Percentiles rank a stretch among this genome's conserved stretches.
Conservation (phyloP, 1,140 invertebrate genomes). For the Vanessa tameamea region DNA sequence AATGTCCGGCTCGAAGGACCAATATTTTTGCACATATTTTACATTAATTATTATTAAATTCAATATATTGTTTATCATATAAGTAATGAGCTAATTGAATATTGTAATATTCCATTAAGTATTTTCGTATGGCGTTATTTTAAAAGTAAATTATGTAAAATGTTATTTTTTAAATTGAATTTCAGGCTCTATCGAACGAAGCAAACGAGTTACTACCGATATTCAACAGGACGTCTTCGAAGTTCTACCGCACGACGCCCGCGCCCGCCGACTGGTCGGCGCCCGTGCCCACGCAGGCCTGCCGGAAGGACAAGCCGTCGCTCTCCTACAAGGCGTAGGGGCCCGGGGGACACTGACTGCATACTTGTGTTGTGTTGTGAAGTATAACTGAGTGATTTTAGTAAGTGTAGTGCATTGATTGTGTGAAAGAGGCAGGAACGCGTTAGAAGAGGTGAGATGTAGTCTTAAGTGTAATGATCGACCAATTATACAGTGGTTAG, state of each 20-base stretch:
- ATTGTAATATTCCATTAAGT: too few species aligned
- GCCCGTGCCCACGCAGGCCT: conserved; percentile 32
- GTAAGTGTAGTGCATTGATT: too few species aligned
- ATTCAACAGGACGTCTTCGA: conserved; percentile 96
- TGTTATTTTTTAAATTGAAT: background rate
- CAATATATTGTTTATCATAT: too few species aligned
- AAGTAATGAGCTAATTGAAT: too few species aligned
- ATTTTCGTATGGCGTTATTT: too few species aligned
- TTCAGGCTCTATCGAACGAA: conserved; percentile 94
- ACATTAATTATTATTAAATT: too few species aligned
- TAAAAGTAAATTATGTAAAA: too few species aligned
- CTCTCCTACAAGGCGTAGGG: conserved; percentile 40
- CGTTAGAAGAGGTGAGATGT: too few species aligned
- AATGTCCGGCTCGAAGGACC: conserved; percentile 8
- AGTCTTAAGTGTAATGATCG: too few species aligned
- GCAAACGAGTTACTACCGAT: conserved; percentile 97
- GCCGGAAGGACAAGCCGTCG: conserved; percentile 41
- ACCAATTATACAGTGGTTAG: too few species aligned
- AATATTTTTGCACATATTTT: background rate
- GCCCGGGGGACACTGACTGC: background rate
- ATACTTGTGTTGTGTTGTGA: background rate
- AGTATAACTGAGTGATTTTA: background rate
- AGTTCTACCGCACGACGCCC: conserved; percentile 91
- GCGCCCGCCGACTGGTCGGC: conserved; percentile 93
- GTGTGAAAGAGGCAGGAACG: too few species aligned